Evolutionary conservation across 2,888 invertebrate genomes (phyloP).

Genomic region (Rambutsinella grinnellia): DNA sequence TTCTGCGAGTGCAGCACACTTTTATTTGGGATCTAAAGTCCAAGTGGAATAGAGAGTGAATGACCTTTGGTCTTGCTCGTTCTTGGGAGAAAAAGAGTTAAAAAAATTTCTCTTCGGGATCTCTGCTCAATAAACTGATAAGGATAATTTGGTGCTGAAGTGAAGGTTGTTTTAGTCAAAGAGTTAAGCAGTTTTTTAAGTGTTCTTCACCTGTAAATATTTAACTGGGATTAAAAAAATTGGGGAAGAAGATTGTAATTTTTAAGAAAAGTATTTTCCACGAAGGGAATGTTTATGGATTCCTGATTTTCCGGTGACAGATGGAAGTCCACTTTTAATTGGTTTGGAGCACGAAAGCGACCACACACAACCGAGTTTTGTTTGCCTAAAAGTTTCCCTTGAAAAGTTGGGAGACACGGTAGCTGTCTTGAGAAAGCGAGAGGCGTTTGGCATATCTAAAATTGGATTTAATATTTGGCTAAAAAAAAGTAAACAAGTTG

Average conservation of each 20-base stretch:
- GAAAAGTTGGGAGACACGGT: too few species aligned
- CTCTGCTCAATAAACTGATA: too few species aligned
- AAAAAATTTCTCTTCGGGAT: not conserved
- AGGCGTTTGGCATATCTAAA: constrained; percentile 3
- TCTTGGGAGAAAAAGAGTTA: not conserved
- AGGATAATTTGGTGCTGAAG: too few species aligned
- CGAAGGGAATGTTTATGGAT: not conserved
- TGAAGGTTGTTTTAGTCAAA: too few species aligned
- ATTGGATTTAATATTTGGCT: not conserved
- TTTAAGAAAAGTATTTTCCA: not conserved
- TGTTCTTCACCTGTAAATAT: too few species aligned
- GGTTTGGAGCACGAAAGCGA: not conserved
- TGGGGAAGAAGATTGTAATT: not conserved
- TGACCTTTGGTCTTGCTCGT: not conserved
- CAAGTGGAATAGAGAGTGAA: not conserved
- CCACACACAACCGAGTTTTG: too few species aligned
- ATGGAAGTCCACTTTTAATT: not conserved
- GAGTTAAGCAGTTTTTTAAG: too few species aligned
- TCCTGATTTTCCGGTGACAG: not conserved
- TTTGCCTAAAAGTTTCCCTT: too few species aligned
- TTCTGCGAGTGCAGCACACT: constrained; percentile 15
- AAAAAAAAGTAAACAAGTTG: too few species aligned
- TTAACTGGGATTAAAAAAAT: too few species aligned
- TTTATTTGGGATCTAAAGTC: not conserved
- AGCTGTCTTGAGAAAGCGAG: not conserved